Base-by-base conservation (phyloP, 1,140 invertebrate species). In the Hyphantria cunea region DNA sequence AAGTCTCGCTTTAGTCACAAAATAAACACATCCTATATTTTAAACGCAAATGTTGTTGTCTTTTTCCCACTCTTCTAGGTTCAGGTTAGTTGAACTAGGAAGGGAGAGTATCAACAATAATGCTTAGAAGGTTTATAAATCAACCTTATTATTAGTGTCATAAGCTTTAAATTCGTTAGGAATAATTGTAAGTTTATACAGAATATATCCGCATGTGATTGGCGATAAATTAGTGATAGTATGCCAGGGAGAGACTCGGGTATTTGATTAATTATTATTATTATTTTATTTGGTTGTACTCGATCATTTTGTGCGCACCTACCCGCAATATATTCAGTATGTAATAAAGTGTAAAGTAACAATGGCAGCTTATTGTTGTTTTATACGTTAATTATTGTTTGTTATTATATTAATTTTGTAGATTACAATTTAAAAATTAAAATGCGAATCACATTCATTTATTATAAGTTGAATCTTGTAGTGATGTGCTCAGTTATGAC, bases 311-410 rank as follows among this genome's bases (percentile, higher is more conserved):
- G 34, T 37, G 34, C 34, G 34, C 11, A 8, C 34, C 11, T 10
- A 8, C 8, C n/a, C 8, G 34, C 34, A 37, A 37, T 37, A 25
- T 5, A 5, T 25, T 25, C 17, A 25, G 17, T 25, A 25, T 25
- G 5, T 25, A 25, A 25, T 25, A 5, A 25, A 25, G 17, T 56
- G 54, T 56, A 56, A 47, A 62, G 50, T 54, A 67, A 74, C 68
- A 47, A 66, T 48, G 76, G 74, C 76, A 81, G 76, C 76, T 79
- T 59, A 64, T 67, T 66, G 71, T 76, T 78, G 76, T 78, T 72
- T 68, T 71, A 51, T 51, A 60, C 34, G 31, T 39, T 39, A 25
- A 39, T 39, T 32, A 54, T 64, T 66, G 62, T 69, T 68, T 69
- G 53, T 66, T 66, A 48, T 49, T 73, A 54, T 70, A 60, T 62